Percentiles rank a stretch among this genome's conserved stretches.
phyloP scores from a whole-genome alignment of 2,888 invertebrate genomes.

The Microplitis manilae region DNA sequence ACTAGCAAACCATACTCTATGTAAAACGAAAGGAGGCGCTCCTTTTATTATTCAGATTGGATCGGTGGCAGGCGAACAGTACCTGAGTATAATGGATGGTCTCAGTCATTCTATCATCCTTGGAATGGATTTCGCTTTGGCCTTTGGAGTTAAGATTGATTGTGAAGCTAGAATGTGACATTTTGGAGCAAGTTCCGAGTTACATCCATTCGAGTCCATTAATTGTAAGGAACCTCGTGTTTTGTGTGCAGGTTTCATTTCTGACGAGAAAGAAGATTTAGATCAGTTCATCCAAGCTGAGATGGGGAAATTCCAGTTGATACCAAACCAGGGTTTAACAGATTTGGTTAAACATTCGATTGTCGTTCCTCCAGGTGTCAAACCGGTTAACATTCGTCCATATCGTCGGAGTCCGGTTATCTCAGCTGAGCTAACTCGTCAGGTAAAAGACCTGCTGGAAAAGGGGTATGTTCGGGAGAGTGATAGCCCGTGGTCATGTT shows the following conservation, averaged over 20 bases:
- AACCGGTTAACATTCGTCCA: neutral
- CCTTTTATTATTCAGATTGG: neutral
- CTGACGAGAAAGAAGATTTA: neutral
- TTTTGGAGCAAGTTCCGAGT: neutral
- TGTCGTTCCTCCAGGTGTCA: neutral
- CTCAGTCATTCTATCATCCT: neutral
- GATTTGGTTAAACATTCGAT: neutral
- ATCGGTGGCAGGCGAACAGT: neutral
- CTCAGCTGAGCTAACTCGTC: neutral
- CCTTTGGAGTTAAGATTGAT: neutral
- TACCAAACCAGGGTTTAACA: neutral
- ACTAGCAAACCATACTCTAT: neutral
- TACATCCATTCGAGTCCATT: neutral
- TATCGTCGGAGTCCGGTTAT: neutral
- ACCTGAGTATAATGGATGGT: neutral
- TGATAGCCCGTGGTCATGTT: conserved; percentile 44
- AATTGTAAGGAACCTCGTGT: neutral
- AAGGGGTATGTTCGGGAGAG: conserved; percentile 34
- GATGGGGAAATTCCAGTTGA: neutral
- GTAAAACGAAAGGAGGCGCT: neutral
- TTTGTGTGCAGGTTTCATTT: neutral
- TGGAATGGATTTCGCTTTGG: neutral
- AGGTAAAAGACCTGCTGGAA: conserved; percentile 26
- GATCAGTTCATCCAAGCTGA: neutral
- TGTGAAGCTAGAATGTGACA: too few relatives aligned